A percentile compares a stretch with the other conserved stretches of the same genome.
Evolutionary conservation across 2,113 vertebrate genomes (phyloP).

Genomic region (Mixornis gularis): DNA sequence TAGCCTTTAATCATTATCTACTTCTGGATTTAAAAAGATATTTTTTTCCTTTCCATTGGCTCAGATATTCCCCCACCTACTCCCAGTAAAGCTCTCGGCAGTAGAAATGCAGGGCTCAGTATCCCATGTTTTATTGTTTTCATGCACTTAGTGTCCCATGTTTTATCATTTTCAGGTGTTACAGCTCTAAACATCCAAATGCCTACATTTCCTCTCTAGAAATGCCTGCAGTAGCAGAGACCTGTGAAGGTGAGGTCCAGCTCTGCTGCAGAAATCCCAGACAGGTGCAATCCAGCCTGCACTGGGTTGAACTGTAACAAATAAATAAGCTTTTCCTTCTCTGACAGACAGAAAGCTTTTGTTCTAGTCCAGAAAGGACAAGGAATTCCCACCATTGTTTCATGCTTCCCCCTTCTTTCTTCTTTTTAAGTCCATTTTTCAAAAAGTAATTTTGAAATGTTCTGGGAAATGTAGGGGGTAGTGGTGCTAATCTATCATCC

Average conservation of each 20-base stretch:
- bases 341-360: conserved; percentile 12
- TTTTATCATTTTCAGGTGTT: neutral
- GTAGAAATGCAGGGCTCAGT: neutral
- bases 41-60: neutral
- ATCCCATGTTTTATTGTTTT: neutral
- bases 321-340: neutral
- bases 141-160: neutral
- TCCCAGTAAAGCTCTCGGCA: neutral
- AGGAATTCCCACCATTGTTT: conserved; percentile 58
- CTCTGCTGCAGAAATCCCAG: neutral
- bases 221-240: neutral
- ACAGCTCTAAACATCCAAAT: neutral
- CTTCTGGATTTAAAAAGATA: neutral
- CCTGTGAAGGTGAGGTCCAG: neutral
- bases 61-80: neutral
- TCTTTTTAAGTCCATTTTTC: conserved; percentile 49
- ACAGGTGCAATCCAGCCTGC: neutral
- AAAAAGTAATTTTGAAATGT: conserved; percentile 65
- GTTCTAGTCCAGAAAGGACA: neutral
- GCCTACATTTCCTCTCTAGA: neutral
- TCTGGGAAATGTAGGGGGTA: conserved; percentile 47
- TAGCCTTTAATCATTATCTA: neutral
- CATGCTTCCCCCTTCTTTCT: neutral
- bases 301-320: neutral
- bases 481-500: conserved; percentile 47